Conservation (phyloP, 2,888 invertebrate genomes). For the Drosophila kambysellisi region DNA sequence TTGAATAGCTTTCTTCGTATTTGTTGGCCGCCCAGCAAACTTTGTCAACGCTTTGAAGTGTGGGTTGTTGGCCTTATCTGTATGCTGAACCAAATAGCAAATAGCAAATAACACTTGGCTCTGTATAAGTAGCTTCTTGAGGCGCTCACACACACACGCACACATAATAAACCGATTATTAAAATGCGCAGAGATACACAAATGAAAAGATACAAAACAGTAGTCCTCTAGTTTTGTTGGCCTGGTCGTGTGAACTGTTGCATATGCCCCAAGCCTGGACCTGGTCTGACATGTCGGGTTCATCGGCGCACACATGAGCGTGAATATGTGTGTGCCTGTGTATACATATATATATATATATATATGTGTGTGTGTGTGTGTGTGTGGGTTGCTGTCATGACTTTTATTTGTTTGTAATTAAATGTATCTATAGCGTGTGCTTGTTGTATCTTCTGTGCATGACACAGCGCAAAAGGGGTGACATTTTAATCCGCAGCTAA, state of each 20-base stretch:
- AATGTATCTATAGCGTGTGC: conserved; percentile 66
- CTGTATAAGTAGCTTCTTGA: conserved; percentile 44
- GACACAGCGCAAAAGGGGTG: conserved; percentile 76
- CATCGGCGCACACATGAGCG: conserved; percentile 23
- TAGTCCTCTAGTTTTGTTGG: conserved; percentile 30
- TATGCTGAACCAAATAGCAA: conserved; percentile 43
- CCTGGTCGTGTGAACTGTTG: conserved; percentile 74
- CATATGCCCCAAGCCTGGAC: conserved; percentile 64
- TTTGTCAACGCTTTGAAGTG: conserved; percentile 65
- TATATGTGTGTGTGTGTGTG: conserved; percentile 29
- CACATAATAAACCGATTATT: conserved; percentile 77
- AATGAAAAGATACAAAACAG: conserved; percentile 45
- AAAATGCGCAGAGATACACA: conserved; percentile 57
- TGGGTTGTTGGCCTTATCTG: conserved; percentile 39
- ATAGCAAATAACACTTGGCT: conserved; percentile 51
- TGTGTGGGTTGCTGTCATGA: conserved; percentile 72
- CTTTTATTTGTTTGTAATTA: conserved; percentile 82
- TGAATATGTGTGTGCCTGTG: conserved; percentile 3
- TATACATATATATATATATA: conserved; percentile 4
- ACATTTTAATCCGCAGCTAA: conserved; percentile 84
- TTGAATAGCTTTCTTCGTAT: conserved; percentile 59
- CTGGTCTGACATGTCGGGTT: conserved; percentile 33
- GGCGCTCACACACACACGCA: conserved; percentile 22
- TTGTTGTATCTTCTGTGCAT: conserved; percentile 52
- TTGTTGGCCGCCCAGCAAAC: conserved; percentile 37